phyloP scores from a whole-genome alignment of 92 coral and sea anemone genomes.

The Umimayanthus chanpuru region DNA sequence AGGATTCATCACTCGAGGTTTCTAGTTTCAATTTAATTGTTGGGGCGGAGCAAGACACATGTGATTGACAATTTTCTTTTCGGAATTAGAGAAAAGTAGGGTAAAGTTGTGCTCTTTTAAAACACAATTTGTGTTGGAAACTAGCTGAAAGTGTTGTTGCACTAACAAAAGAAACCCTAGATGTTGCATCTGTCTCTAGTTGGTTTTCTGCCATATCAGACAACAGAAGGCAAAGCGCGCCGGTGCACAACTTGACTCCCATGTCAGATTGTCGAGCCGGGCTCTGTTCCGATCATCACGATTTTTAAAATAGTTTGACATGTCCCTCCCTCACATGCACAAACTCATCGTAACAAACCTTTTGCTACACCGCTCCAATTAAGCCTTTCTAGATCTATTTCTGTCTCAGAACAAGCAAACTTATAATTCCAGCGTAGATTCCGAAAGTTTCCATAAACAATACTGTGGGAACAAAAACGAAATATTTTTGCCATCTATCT shows the following conservation, averaged over 20 bases:
- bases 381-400: neutral
- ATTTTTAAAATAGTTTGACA: neutral
- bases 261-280: neutral
- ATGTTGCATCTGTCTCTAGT: neutral
- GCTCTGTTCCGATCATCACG: neutral
- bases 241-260: neutral
- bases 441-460: neutral
- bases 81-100: neutral
- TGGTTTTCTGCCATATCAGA: neutral
- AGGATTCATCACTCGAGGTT: neutral
- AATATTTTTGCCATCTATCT: no score
- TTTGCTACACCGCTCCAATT: neutral
- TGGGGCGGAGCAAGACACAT: conserved; percentile 25
- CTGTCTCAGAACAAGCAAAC: neutral
- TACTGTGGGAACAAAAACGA: neutral
- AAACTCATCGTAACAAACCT: neutral
- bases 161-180: neutral
- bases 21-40: conserved; percentile 22
- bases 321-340: neutral
- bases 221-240: conserved; percentile 22
- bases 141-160: neutral
- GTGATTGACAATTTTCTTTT: neutral
- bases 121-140: neutral
- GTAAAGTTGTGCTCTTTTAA: neutral
- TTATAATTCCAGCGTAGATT: neutral